Evolutionary conservation across 2,113 vertebrate genomes (phyloP).

Genomic region (Coptodon bakossiorum): DNA sequence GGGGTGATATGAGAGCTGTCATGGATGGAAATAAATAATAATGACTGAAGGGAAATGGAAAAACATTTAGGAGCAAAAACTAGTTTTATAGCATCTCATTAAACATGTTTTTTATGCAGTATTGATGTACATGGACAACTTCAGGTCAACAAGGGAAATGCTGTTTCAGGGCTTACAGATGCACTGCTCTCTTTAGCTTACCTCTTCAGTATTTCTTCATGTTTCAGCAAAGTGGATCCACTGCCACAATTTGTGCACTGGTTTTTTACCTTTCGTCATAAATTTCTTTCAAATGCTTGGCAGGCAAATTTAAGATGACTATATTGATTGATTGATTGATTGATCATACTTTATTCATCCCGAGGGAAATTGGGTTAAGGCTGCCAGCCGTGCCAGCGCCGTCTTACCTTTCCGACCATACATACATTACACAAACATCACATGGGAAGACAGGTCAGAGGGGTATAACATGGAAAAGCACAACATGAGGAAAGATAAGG

Average conservation of each 20-base stretch:
- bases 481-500: too few relatives aligned
- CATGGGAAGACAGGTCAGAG: too few relatives aligned
- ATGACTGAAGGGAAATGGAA: background rate
- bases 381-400: too few relatives aligned
- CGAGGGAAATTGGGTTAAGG: too few relatives aligned
- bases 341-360: too few relatives aligned
- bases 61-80: background rate
- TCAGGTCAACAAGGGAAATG: background rate
- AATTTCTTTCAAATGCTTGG: background rate
- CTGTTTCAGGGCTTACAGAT: background rate
- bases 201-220: background rate
- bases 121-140: background rate
- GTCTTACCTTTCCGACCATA: too few relatives aligned
- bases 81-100: background rate
- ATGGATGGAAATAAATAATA: background rate
- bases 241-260: background rate
- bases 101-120: background rate
- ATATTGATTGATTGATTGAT: too few relatives aligned
- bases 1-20: background rate
- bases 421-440: too few relatives aligned
- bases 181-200: background rate
- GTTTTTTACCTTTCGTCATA: accelerated
- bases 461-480: too few relatives aligned
- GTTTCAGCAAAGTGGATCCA: background rate
- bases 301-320: background rate